phyloP scores from a whole-genome alignment of 2,888 invertebrate species.

The Hydrotaea diabolus region DNA sequence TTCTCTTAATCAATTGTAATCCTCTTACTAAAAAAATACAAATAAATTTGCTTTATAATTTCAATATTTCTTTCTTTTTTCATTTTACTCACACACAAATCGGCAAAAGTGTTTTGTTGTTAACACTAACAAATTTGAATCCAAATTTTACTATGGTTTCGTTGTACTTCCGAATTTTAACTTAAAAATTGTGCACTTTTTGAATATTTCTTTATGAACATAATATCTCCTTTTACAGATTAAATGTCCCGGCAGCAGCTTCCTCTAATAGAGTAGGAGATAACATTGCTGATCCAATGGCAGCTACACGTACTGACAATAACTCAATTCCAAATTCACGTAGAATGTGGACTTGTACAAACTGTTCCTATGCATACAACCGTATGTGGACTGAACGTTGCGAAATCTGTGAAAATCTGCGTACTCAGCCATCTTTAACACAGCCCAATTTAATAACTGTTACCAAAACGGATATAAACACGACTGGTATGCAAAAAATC shows the following conservation, averaged over 20 bases:
- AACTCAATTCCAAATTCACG: conserved; percentile 76
- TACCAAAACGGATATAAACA: conserved; percentile 81
- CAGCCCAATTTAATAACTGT: conserved; percentile 88
- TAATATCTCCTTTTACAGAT: conserved; percentile 57
- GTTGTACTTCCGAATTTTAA: no score
- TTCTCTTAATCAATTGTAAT: background rate
- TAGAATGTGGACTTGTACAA: conserved; percentile 92
- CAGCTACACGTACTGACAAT: conserved; percentile 75
- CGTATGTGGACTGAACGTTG: conserved; percentile 90
- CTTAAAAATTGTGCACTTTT: background rate
- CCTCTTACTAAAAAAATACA: conserved; percentile 7
- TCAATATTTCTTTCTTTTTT: conserved; percentile 49
- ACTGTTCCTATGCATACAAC: conserved; percentile 94
- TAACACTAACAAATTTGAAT: background rate
- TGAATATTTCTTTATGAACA: background rate
- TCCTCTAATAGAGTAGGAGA: conserved; percentile 60
- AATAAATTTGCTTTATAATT: conserved; percentile 29
- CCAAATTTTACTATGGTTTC: background rate
- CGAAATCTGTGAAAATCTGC: conserved; percentile 89
- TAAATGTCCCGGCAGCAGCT: conserved; percentile 59
- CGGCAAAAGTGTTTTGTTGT: background rate
- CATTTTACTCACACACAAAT: conserved; percentile 36
- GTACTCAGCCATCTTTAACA: conserved; percentile 84
- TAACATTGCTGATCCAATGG: conserved; percentile 56
- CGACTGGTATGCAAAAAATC: conserved; percentile 70